phyloP scores from a whole-genome alignment of 1,140 invertebrate species.

The Spodoptera litura region DNA sequence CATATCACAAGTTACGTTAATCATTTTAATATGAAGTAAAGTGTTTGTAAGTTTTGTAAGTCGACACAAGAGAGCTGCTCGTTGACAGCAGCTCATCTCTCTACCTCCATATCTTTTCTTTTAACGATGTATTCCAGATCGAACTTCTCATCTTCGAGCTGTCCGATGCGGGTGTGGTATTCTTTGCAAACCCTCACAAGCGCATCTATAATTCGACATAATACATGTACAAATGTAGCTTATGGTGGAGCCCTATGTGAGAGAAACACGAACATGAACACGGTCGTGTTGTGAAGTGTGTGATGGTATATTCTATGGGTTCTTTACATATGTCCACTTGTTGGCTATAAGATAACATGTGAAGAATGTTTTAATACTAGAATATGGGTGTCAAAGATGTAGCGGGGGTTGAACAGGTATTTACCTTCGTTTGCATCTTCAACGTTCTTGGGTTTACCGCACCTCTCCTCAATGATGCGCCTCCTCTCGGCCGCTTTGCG shows the following conservation, averaged over 20 bases:
- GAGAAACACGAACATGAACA: slow-evolving; percentile 52
- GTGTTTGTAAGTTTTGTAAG: slow-evolving; percentile 77
- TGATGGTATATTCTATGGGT: slow-evolving; percentile 23
- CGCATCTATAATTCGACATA: slow-evolving; percentile 87
- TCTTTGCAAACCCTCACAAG: slow-evolving; percentile 93
- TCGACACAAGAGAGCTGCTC: slow-evolving; percentile 70
- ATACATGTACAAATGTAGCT: slow-evolving; percentile 63
- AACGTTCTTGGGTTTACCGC: slow-evolving; percentile 95
- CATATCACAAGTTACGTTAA: slow-evolving; percentile 73
- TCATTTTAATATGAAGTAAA: slow-evolving; percentile 59
- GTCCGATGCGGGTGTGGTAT: slow-evolving; percentile 95
- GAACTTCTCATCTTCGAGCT: slow-evolving; percentile 98
- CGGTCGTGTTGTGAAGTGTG: slow-evolving; percentile 59
- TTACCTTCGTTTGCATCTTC: slow-evolving; percentile 97
- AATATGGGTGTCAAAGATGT: slow-evolving; percentile 7
- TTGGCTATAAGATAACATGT: slow-evolving; percentile 20
- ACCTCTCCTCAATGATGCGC: slow-evolving; percentile 98
- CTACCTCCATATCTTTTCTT: slow-evolving; percentile 98
- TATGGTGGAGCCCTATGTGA: slow-evolving; percentile 27
- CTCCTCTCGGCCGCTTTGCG: slow-evolving; percentile 99
- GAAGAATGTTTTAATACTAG: slow-evolving; percentile 1
- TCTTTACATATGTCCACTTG: slow-evolving; percentile 34
- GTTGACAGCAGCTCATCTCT: slow-evolving; percentile 68
- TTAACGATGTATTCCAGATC: slow-evolving; percentile 99
- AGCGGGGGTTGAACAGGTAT: slow-evolving; percentile 37